Percentiles rank a stretch among this genome's conserved stretches.
phyloP scores from a whole-genome alignment of 2,113 vertebrate species.

The Malurus alboscapulatus region DNA sequence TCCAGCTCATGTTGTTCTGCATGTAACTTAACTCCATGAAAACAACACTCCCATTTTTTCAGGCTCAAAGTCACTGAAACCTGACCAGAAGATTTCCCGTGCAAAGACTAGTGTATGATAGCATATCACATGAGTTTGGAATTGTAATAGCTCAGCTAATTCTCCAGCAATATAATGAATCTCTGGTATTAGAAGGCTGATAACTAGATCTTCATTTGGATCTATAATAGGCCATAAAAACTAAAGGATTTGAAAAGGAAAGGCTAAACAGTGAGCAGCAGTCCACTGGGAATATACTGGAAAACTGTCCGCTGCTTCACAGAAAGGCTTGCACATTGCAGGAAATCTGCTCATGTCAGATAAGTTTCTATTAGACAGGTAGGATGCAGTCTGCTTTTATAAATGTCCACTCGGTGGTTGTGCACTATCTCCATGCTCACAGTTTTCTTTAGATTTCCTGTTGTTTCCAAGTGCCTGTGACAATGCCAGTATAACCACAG shows the following conservation, averaged over 20 bases:
- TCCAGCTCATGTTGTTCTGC: background rate
- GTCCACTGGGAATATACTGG: background rate
- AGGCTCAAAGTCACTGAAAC: background rate
- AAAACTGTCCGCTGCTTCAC: background rate
- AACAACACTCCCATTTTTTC: background rate
- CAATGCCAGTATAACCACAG: background rate
- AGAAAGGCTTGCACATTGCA: background rate
- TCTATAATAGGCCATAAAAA: background rate
- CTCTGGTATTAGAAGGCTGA: background rate
- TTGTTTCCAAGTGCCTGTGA: background rate
- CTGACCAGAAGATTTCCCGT: background rate
- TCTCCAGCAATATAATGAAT: background rate
- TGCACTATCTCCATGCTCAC: background rate
- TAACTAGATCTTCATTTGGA: background rate
- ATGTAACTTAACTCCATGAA: background rate
- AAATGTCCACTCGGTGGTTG: background rate
- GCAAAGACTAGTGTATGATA: background rate
- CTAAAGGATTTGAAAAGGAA: constrained; percentile 2
- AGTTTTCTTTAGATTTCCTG: constrained; percentile 8
- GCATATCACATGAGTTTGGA: background rate
- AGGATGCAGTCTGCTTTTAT: background rate
- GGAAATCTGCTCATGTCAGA: constrained; percentile 3
- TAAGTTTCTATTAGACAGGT: constrained; percentile 14
- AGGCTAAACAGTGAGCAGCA: background rate
- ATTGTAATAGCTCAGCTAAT: background rate